phyloP scores from a whole-genome alignment of 2,888 invertebrate genomes.

The Dicycla oo region DNA sequence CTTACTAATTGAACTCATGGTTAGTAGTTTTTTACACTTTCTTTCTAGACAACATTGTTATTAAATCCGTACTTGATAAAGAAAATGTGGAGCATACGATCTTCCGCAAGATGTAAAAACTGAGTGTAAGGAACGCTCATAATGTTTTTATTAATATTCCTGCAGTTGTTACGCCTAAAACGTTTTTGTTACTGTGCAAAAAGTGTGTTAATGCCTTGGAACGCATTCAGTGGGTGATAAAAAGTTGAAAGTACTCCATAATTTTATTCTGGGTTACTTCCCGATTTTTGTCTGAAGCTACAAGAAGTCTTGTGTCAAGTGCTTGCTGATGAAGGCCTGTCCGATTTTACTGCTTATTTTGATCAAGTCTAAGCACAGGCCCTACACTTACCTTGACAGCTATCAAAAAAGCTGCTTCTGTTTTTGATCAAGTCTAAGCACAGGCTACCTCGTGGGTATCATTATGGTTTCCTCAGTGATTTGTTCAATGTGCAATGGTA shows the following conservation, averaged over 20 bases:
- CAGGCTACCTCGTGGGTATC: constrained; percentile 18
- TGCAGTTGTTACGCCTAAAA: constrained; percentile 37
- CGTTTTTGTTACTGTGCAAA: constrained; percentile 54
- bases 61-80: constrained; percentile 37
- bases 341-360: neutral
- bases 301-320: no score
- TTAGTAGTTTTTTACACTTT: constrained; percentile 37
- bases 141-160: constrained; percentile 55
- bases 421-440: no score
- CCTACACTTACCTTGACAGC: neutral
- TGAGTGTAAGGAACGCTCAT: constrained; percentile 48
- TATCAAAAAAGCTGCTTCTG: constrained; percentile 4
- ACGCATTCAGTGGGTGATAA: constrained; percentile 21
- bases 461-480: constrained; percentile 17
- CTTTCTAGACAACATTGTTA: constrained; percentile 31
- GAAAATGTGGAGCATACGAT: constrained; percentile 41
- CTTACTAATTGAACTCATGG: constrained; percentile 47
- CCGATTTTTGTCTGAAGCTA: neutral
- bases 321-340: neutral
- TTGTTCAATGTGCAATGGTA: constrained; percentile 10
- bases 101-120: constrained; percentile 58
- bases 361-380: neutral
- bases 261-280: constrained; percentile 23
- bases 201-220: constrained; percentile 39
- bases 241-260: constrained; percentile 30